Evolutionary conservation across 2,113 vertebrate genomes (phyloP).

Genomic region (Crotalus tigris): DNA sequence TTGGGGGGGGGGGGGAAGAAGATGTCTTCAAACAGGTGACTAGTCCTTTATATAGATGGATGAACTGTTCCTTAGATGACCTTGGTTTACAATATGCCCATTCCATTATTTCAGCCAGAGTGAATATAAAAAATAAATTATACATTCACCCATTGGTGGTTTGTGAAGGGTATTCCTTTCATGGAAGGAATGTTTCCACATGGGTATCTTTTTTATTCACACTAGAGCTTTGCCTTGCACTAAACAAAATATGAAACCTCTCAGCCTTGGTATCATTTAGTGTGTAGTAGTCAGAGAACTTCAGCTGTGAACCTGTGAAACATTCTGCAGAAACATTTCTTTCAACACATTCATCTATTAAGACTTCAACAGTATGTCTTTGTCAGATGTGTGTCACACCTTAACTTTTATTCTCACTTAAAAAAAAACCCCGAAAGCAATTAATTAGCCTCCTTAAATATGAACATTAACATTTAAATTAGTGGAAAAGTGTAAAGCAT

Average conservation of each 20-base stretch:
- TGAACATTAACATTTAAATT: conserved; percentile 29
- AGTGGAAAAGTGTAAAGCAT: conserved; percentile 22
- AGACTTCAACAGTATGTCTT: conserved; percentile 30
- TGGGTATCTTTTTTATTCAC: no score
- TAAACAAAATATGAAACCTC: not conserved
- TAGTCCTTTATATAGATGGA: not conserved
- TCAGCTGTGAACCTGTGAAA: conserved; percentile 25
- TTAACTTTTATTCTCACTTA: conserved; percentile 29
- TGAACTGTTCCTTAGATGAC: no score
- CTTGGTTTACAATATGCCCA: not conserved
- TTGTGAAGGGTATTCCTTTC: not conserved
- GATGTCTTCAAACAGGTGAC: not conserved
- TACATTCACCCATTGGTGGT: not conserved
- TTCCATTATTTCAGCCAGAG: not conserved
- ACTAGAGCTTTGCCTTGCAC: not conserved
- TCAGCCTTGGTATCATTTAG: not conserved
- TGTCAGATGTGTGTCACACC: conserved; percentile 31
- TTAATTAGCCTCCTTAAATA: conserved; percentile 31
- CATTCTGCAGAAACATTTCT: not conserved
- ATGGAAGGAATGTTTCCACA: not conserved
- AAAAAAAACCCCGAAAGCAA: not conserved
- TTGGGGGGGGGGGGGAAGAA: no score
- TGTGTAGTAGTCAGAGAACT: not conserved
- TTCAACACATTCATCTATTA: conserved; percentile 28
- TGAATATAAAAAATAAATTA: not conserved